Percentiles rank a stretch among this genome's conserved stretches.
phyloP scores from a whole-genome alignment of 2,797 vertebrate genomes.

The Silurus aristotelis region DNA sequence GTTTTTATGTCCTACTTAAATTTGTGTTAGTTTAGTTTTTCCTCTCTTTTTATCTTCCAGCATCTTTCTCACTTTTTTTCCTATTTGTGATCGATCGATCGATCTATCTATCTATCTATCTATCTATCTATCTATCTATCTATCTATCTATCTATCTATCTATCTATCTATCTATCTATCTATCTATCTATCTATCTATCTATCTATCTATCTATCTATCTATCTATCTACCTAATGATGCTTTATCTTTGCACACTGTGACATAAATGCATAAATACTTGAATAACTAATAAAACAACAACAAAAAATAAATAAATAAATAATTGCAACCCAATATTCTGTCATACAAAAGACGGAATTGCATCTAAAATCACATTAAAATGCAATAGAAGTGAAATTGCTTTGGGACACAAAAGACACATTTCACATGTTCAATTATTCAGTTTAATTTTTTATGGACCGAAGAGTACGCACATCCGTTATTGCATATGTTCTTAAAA shows the following conservation, averaged over 20 bases:
- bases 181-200: background rate
- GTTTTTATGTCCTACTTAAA: background rate
- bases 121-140: background rate
- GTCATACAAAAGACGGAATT: background rate
- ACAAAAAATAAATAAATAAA: background rate
- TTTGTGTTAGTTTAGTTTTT: no score
- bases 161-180: background rate
- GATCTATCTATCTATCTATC: background rate
- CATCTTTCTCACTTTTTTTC: no score
- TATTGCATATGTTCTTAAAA: constrained; percentile 21
- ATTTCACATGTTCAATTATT: constrained; percentile 29
- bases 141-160: background rate
- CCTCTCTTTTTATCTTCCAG: no score
- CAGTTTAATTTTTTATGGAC: constrained; percentile 25
- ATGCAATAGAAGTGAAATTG: constrained; percentile 22
- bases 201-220: background rate
- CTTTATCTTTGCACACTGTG: background rate
- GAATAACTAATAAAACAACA: background rate
- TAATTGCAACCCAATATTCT: background rate
- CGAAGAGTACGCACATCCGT: background rate
- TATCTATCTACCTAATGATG: background rate
- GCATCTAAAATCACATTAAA: constrained; percentile 22
- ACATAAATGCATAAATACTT: background rate
- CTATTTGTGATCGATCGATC: no score
- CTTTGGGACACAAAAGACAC: constrained; percentile 35